phyloP scores from a whole-genome alignment of 2,113 vertebrate species.

The Alligator sinensis region DNA sequence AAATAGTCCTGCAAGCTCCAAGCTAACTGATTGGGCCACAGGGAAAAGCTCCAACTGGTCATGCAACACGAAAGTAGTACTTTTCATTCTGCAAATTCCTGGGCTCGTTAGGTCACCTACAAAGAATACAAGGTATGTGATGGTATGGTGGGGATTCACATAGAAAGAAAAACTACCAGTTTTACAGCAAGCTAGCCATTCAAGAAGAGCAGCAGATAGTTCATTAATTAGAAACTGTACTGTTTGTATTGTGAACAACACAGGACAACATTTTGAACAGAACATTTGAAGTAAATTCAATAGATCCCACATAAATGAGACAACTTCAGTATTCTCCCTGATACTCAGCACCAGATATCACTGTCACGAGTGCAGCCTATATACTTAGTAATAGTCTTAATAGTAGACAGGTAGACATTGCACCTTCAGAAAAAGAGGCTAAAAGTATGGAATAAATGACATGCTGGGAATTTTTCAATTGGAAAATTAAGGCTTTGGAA shows the following conservation, averaged over 20 bases:
- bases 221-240: not conserved
- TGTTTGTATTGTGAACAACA: slow-evolving; percentile 16
- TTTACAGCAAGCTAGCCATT: not conserved
- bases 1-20: not conserved
- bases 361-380: not conserved
- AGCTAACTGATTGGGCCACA: not conserved
- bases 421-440: slow-evolving; percentile 19
- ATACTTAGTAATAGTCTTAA: not conserved
- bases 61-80: not conserved
- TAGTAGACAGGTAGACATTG: slow-evolving; percentile 30
- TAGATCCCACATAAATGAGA: slow-evolving; percentile 5
- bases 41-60: not conserved
- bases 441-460: slow-evolving; percentile 28
- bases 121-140: not conserved
- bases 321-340: slow-evolving; percentile 37
- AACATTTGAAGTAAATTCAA: slow-evolving; percentile 48
- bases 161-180: not conserved
- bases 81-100: not conserved
- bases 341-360: not conserved
- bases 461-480: slow-evolving; percentile 15
- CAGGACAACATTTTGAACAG: slow-evolving; percentile 45
- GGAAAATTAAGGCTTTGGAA: not conserved
- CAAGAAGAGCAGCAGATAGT: slow-evolving; percentile 5
- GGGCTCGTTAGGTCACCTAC: not conserved
- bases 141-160: not conserved